Evolutionary conservation across 2,888 invertebrate species (phyloP), one percentile per base, ranked within the genome.

Genomic region (Steinernema carpocapsae): DNA sequence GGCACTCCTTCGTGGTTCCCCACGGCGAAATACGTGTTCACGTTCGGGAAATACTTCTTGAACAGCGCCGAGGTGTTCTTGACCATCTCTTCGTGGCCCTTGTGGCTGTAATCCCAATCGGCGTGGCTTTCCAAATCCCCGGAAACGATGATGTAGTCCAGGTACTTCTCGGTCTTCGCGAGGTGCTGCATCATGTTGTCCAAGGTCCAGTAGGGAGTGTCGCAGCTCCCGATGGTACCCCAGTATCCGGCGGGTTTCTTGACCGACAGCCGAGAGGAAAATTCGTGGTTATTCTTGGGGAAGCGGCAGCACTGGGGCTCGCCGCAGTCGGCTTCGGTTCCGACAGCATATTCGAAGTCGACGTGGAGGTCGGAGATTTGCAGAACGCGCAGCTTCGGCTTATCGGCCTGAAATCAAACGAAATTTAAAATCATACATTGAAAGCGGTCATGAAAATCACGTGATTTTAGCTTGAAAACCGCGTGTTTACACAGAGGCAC

Each of bases 1-100:
- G 97, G 97, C 3, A 94, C 93, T 79, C 94, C 93, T 90, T 97
- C 97, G 86, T 97, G 97, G 89, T 97, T 97, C 1, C 97, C 97
- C 7, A 97, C 90, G 0, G 95, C 94, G 1, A 95, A 94, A 87
- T 94, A 96, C 79, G 97, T 94, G 0, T 94, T 94, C 43, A 93
- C 92, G 0, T 74, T 76, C 2, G 93, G 95, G 86, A 97, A 95
- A 74, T 88, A 88, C 71, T 84, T 82, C 32, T 79, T 74, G 70
- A 77, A 74, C 87, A 83, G 26, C 37, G 79, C 78, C 19, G 83
- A 83, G 24, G 82, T 77, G 71, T 82, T 82, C 14, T 72, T 72
- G 59, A 85, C 73, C 78, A 81, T 79, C 17, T 75, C 78, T 43
- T 77, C 72, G 71, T 85, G 84, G 0, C 76, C 75, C 51, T 78